Evolutionary conservation across 2,113 vertebrate genomes (phyloP).

Genomic region (Nesoenas mayeri): DNA sequence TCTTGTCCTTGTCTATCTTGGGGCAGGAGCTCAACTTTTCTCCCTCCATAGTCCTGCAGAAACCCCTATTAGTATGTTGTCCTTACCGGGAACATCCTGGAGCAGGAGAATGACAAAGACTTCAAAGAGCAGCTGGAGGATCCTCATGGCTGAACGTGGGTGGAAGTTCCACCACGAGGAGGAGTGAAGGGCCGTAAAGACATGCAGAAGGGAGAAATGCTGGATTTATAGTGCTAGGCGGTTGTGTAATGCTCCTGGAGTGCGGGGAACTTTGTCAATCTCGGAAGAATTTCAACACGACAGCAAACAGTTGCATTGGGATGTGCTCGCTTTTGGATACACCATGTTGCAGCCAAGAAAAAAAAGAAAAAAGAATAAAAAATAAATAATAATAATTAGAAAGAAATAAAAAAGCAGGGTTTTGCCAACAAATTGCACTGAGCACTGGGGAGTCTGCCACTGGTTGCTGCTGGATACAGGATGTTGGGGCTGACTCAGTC

Average conservation of each 20-base stretch:
- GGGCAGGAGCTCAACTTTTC: not conserved
- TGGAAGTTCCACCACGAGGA: not conserved
- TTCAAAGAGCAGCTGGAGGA: slow-evolving; percentile 46
- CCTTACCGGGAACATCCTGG: slow-evolving; percentile 21
- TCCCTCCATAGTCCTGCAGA: not conserved
- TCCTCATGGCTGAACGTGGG: not conserved
- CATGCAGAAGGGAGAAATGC: not conserved
- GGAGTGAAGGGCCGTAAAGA: not conserved
- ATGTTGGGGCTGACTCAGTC: not conserved
- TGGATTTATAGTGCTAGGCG: slow-evolving; percentile 10
- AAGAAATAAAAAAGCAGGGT: not conserved
- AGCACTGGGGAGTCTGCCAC: slow-evolving; percentile 38
- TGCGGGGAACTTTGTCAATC: slow-evolving; percentile 1
- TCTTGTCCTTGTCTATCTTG: not conserved
- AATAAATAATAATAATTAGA: accelerated
- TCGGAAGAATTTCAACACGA: slow-evolving; percentile 46
- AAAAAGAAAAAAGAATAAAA: accelerated
- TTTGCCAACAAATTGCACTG: not conserved
- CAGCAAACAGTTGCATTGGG: slow-evolving; percentile 22
- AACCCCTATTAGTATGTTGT: not conserved
- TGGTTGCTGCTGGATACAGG: slow-evolving; percentile 47
- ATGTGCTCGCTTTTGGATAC: not conserved
- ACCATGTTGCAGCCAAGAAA: accelerated
- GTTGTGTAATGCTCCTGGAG: slow-evolving; percentile 12
- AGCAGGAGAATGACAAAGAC: not conserved